Evolutionary conservation across 2,888 invertebrate species (phyloP), one percentile per base, ranked within the genome.

Genomic region (Lacanobia oleracea): DNA sequence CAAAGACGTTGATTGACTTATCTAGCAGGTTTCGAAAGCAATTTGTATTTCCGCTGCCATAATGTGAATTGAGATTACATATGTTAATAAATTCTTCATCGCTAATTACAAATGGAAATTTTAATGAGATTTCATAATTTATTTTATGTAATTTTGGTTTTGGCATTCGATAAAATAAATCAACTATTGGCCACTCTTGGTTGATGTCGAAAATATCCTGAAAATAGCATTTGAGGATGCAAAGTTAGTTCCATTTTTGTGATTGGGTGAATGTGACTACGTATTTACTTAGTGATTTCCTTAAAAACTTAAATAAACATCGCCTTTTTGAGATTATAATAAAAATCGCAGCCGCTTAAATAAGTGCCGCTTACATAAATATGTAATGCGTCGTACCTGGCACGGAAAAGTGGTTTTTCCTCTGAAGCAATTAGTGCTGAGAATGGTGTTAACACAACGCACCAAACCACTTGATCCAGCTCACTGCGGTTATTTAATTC

Each of bases 11-110:
- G 82, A 84, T 77, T 84, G 68, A 81, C 69, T 73, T 37, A 69
- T 72, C 75, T 59, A 72, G 67, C 84, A 53, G 82, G 73, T 84
- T 84, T 84, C 53, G 75, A 84, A 77, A 84, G 78, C 73, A 75
- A 84, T 77, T 85, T 79, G 48, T 75, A 73, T 77, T 75, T 81
- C 84, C 81, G 84, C 57, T 68, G 57, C 37, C 43, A 51, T 75
- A 67, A 83, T 75, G 33, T 67, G 33, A 60, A 61, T 69, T 60
- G 40, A 67, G 33, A 80, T 80, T 66, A 59, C 59, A 51, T 64
- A 53, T 62, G 63, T 48, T 45, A 63, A 83, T 83, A 80, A 80
- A 80, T 70, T 63, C 56, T 75, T 83, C 69, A 83, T 43, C 67
- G 65, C 63, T 64, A 53, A 79, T 82, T 56, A 59, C 45, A 50